Conservation (phyloP, 2,888 invertebrate species). For the Stenurella melanura region DNA sequence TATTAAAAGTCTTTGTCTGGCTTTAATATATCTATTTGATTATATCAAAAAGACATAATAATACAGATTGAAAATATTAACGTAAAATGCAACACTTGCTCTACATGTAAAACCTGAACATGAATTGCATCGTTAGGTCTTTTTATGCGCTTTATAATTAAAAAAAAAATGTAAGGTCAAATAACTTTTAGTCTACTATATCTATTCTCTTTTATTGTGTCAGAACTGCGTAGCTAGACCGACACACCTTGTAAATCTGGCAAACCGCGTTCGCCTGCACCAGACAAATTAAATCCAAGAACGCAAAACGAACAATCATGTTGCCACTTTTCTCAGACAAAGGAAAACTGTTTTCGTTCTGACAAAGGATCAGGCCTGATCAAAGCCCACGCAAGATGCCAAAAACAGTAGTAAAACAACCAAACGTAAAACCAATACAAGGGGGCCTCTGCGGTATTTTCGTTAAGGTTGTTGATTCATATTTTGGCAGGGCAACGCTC, state of each 20-base stretch:
- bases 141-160: too few relatives aligned
- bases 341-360: background rate
- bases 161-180: too few relatives aligned
- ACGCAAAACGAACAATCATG: background rate
- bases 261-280: background rate
- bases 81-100: too few relatives aligned
- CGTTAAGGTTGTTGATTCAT: slow-evolving; percentile 36
- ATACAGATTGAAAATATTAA: too few relatives aligned
- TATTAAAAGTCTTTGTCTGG: too few relatives aligned
- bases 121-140: too few relatives aligned
- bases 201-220: background rate
- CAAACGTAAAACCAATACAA: slow-evolving; percentile 22
- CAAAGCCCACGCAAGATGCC: slow-evolving; percentile 14
- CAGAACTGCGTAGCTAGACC: background rate
- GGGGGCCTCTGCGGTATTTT: slow-evolving; percentile 22
- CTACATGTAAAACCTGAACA: too few relatives aligned
- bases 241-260: background rate
- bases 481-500: slow-evolving; percentile 34
- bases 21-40: too few relatives aligned
- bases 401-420: slow-evolving; percentile 26
- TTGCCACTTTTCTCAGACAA: slow-evolving; percentile 4
- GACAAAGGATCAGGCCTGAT: slow-evolving; percentile 2
- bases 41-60: too few relatives aligned
- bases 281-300: slow-evolving; percentile 6
- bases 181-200: background rate